A percentile compares a stretch with the other conserved stretches of the same genome.
These are phyloP conservation scores for Octodon degus DNA, from an alignment of 2,113 vertebrate species.

Conservation along the genomic window DNA sequence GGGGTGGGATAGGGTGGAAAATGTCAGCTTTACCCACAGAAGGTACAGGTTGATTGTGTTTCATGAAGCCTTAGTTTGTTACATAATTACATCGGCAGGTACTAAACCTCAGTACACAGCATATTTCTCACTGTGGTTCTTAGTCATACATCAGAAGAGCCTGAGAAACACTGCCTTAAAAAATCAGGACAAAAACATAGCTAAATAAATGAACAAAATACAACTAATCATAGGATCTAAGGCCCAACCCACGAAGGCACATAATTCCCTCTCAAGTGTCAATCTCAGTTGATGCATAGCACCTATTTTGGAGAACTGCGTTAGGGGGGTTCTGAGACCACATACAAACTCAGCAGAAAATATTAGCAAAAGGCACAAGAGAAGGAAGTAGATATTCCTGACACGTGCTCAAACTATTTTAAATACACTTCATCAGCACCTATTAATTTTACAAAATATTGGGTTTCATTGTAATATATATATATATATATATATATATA, in stretches of 20 bases:
- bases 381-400: not conserved
- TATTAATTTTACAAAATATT: not conserved
- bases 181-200: not conserved
- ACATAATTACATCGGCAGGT: not conserved
- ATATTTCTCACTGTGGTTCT: not conserved
- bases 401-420: not conserved
- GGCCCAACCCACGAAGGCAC: not conserved
- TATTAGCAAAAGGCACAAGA: not conserved
- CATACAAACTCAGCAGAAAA: not conserved
- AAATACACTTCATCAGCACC: not conserved
- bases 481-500: not conserved
- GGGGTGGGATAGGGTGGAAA: not conserved
- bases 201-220: constrained; percentile 5
- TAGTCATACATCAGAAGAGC: not conserved
- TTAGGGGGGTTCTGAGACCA: not conserved
- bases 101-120: not conserved
- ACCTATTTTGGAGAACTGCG: not conserved
- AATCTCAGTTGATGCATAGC: not conserved
- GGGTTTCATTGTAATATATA: not conserved
- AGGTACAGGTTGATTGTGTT: not conserved
- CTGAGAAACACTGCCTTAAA: not conserved
- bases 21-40: not conserved
- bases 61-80: constrained; percentile 24
- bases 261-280: not conserved
- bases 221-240: not conserved